A percentile compares a stretch with the other conserved stretches of the same genome.
Conservation (phyloP, 2,888 invertebrate species). For the Thyatira batis region DNA sequence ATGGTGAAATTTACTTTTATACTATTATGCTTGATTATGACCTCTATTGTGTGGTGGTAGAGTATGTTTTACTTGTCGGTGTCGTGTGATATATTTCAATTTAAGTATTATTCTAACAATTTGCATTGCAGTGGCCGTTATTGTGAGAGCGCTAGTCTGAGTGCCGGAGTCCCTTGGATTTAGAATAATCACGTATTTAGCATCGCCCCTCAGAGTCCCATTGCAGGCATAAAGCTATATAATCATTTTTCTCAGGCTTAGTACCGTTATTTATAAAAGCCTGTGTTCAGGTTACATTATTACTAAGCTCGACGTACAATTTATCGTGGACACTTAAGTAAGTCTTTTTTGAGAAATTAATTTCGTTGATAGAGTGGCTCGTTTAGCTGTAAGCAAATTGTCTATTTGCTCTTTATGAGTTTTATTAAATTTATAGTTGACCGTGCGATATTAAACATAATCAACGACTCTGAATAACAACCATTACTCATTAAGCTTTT, state of each 20-base stretch:
- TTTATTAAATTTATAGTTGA: neutral
- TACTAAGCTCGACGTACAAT: slow-evolving; percentile 33
- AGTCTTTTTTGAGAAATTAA: slow-evolving; percentile 48
- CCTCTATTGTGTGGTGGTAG: slow-evolving; percentile 30
- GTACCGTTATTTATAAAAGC: slow-evolving; percentile 26
- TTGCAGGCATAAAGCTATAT: slow-evolving; percentile 24
- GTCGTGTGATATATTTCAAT: slow-evolving; percentile 52
- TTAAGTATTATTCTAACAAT: slow-evolving; percentile 65
- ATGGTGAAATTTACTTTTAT: slow-evolving; percentile 47
- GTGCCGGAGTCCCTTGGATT: slow-evolving; percentile 32
- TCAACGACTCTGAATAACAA: too few species aligned
- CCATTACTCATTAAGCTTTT: too few species aligned
- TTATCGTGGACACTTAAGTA: slow-evolving; percentile 38
- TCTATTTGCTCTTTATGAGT: neutral
- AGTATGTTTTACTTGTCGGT: slow-evolving; percentile 31
- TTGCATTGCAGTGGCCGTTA: slow-evolving; percentile 60
- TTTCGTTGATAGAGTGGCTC: slow-evolving; percentile 35
- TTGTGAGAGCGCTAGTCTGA: slow-evolving; percentile 35
- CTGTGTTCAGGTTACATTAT: slow-evolving; percentile 31
- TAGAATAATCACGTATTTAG: slow-evolving; percentile 44
- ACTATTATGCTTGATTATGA: slow-evolving; percentile 19
- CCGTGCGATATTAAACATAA: neutral
- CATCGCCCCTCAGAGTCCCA: slow-evolving; percentile 15
- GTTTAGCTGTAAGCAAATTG: slow-evolving; percentile 15
- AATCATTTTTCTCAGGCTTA: slow-evolving; percentile 11